These are phyloP conservation scores for Megathymus violae DNA, from an alignment of 1,140 invertebrate species.

Conservation along the genomic window DNA sequence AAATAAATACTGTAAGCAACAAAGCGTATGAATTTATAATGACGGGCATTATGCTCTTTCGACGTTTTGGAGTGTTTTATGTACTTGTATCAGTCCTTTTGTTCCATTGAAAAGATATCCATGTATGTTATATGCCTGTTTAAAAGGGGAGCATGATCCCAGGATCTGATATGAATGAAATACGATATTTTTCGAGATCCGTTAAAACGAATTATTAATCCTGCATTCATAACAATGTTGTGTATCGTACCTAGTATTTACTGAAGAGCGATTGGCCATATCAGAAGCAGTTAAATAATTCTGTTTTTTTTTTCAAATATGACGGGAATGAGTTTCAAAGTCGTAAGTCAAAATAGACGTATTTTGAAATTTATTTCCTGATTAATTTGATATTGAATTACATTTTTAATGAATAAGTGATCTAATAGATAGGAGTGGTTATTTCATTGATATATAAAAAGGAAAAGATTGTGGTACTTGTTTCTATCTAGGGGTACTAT, in stretches of 20 bases:
- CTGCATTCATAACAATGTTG: slow-evolving; percentile 22
- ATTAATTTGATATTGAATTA: no score
- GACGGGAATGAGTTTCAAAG: background rate
- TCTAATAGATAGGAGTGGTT: no score
- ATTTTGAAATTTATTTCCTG: no score
- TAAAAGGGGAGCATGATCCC: slow-evolving; percentile 67
- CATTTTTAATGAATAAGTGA: no score
- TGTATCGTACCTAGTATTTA: slow-evolving; percentile 15
- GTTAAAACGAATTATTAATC: slow-evolving; percentile 30
- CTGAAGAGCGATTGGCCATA: slow-evolving; percentile 10
- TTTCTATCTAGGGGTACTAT: no score
- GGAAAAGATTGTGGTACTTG: no score
- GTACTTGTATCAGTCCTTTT: slow-evolving; percentile 74
- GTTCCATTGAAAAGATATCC: slow-evolving; percentile 76
- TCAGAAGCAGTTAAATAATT: slow-evolving; percentile 8
- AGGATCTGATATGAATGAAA: slow-evolving; percentile 72
- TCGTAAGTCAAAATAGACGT: no score
- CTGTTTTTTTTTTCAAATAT: slow-evolving; percentile 13
- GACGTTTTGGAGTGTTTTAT: slow-evolving; percentile 81
- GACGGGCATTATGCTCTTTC: slow-evolving; percentile 79
- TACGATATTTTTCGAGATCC: slow-evolving; percentile 64
- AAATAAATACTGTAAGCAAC: slow-evolving; percentile 82
- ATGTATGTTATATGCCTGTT: slow-evolving; percentile 65
- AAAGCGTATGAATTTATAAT: slow-evolving; percentile 83
- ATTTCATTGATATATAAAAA: no score